phyloP scores from a whole-genome alignment of 1,140 invertebrate species.

The Pseudobourletiella spinata region DNA sequence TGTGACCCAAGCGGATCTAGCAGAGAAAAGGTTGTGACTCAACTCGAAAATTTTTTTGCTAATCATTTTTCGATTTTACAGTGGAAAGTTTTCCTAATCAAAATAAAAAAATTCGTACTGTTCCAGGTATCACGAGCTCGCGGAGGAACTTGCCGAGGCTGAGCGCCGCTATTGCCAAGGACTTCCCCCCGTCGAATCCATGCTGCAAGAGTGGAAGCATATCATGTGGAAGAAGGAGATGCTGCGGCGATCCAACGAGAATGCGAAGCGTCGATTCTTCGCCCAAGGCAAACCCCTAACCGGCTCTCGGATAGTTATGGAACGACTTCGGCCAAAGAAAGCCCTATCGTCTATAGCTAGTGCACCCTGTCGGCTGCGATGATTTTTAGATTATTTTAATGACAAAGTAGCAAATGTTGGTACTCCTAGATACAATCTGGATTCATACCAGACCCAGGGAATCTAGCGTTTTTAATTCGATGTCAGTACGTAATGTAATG shows the following conservation, averaged over 20 bases:
- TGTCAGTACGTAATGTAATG: too few species aligned
- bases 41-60: not conserved
- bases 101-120: too few species aligned
- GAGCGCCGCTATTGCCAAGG: not conserved
- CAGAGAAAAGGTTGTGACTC: constrained; percentile 24
- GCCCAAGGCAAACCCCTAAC: not conserved
- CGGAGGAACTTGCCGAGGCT: not conserved
- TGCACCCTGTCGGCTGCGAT: too few species aligned
- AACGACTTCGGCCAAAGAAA: constrained; percentile 12
- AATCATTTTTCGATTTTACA: not conserved
- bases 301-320: constrained; percentile 16
- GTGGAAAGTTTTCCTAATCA: not conserved
- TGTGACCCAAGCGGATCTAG: constrained; percentile 8
- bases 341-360: too few species aligned
- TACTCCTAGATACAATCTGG: too few species aligned
- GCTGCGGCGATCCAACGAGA: constrained; percentile 1
- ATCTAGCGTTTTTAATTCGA: too few species aligned
- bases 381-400: too few species aligned
- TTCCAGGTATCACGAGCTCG: constrained; percentile 4
- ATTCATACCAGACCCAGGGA: too few species aligned
- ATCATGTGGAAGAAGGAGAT: constrained; percentile 17
- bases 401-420: too few species aligned
- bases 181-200: not conserved
- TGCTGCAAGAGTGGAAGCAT: constrained; percentile 14
- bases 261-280: not conserved